phyloP scores from a whole-genome alignment of 1,140 invertebrate species.

The Drosophila tsacasi region DNA sequence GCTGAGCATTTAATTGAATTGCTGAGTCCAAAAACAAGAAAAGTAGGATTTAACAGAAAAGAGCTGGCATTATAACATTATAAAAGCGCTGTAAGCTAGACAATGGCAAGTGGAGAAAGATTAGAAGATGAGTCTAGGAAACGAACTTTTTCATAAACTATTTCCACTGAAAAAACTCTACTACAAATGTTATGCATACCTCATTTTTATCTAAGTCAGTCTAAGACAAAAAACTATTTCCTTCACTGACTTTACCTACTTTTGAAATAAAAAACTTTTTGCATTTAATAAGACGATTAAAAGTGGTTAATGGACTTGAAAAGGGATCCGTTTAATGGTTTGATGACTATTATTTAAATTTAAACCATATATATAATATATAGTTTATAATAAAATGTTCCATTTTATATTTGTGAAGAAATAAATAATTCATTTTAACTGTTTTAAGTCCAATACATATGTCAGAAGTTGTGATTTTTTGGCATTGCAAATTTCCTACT shows the following conservation, averaged over 20 bases:
- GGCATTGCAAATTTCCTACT: background rate
- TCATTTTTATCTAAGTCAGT: too few species aligned
- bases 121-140: background rate
- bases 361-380: background rate
- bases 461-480: too few species aligned
- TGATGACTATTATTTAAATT: too few species aligned
- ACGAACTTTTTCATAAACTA: background rate
- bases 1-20: slow-evolving; percentile 69
- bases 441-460: too few species aligned
- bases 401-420: too few species aligned
- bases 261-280: too few species aligned
- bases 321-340: too few species aligned
- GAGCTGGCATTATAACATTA: slow-evolving; percentile 23
- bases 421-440: too few species aligned
- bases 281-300: too few species aligned
- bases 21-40: slow-evolving; percentile 22
- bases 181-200: background rate
- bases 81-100: background rate
- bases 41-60: background rate
- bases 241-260: too few species aligned
- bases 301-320: too few species aligned
- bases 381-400: too few species aligned
- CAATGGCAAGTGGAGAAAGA: background rate
- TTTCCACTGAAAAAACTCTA: background rate
- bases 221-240: background rate